Base-by-base conservation (phyloP, 2,113 vertebrate species). In the Macroglossus sobrinus region DNA sequence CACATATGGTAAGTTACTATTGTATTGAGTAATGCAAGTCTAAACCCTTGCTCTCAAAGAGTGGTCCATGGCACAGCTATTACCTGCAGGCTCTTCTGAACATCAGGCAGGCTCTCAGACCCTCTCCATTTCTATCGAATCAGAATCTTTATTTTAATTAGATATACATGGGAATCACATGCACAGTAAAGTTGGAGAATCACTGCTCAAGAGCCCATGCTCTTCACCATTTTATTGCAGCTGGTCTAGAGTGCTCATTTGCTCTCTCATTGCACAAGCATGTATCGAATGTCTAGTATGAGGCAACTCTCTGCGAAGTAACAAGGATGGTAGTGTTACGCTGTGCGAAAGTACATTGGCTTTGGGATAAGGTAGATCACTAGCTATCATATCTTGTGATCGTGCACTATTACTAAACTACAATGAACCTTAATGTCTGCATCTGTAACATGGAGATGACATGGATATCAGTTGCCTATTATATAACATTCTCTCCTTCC, bases 151-250 rank as follows among this genome's bases (percentile, higher is more conserved):
- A 15, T 18, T 74, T 55, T 69, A 35, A 64, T 18, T 35, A 43
- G 38, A 15, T 53, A 16, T 2, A 0, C 13, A 71, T 21, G 26
- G 30, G 35, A n/a, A 10, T 78, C 10, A 2, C 0, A 3, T 33
- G 14, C 47, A 53, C 18, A 22, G 45, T 13, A 24, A 47, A 30
- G 35, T 40, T 18, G n/a, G 68, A 69, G 9, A 75, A 76, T 76
- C 19, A 2, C 28, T 33, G 24, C 5, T 68, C 61, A 69, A 7
- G 18, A 26, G 18, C 22, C 10, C 7, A 2, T 40, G 43, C 15
- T 55, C 38, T 89, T 53, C 3, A 4, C 15, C 21, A 14, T 50
- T 66, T 45, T 68, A 14, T 16, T 57, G 8, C 16, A 18, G 14
- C 55, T 43, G 61, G 35, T 71, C 19, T n/a, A 57, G 55, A 33